Conservation (phyloP, 1,140 invertebrate species). For the Achatina immaculata region DNA sequence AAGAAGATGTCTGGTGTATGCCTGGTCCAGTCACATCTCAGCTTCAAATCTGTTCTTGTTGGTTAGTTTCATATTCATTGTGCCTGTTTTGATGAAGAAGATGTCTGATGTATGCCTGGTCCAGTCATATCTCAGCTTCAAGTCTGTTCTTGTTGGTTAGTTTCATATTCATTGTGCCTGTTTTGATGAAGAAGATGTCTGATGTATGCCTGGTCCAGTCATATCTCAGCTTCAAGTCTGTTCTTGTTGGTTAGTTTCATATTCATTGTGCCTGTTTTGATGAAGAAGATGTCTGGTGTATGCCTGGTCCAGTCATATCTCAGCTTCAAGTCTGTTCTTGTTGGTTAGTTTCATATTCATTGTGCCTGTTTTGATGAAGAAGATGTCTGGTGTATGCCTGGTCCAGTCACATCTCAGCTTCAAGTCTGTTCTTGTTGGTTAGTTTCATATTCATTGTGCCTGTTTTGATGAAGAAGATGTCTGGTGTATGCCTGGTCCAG, state of each 20-base stretch:
- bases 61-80: constrained; percentile 52
- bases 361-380: too few species aligned
- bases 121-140: constrained; percentile 69
- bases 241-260: constrained; percentile 66
- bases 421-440: constrained; percentile 69
- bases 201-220: constrained; percentile 67
- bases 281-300: constrained; percentile 62
- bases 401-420: constrained; percentile 70
- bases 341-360: constrained; percentile 60
- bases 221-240: constrained; percentile 69
- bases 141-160: constrained; percentile 69
- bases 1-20: constrained; percentile 64
- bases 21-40: constrained; percentile 69
- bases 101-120: constrained; percentile 68
- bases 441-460: constrained; percentile 25
- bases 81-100: not conserved
- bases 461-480: constrained; percentile 53
- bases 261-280: not conserved
- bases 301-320: constrained; percentile 68
- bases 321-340: constrained; percentile 69
- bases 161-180: not conserved
- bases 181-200: constrained; percentile 44
- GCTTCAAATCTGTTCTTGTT: constrained; percentile 70
- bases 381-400: constrained; percentile 66
- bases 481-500: constrained; percentile 65